phyloP scores from a whole-genome alignment of 2,888 invertebrate genomes.

The Epinotia nisella region DNA sequence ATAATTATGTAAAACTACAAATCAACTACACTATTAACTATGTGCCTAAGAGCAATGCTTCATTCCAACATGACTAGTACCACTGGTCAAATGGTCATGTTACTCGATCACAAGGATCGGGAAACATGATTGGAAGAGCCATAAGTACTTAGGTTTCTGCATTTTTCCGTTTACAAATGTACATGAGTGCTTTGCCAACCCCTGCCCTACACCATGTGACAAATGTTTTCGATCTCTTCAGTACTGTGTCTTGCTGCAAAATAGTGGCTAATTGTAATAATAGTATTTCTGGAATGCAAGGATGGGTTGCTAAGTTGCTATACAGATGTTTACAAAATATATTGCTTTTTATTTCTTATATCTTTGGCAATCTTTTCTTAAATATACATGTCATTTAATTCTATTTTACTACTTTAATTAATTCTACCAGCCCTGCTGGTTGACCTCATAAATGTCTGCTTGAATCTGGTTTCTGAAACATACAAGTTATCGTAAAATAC shows the following conservation, averaged over 20 bases:
- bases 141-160: not conserved
- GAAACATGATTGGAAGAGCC: not conserved
- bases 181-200: not conserved
- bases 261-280: slow-evolving; percentile 9
- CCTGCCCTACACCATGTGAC: not conserved
- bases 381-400: not conserved
- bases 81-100: slow-evolving; percentile 6
- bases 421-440: slow-evolving; percentile 56
- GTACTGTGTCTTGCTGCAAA: not conserved
- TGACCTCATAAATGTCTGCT: slow-evolving; percentile 71
- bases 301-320: too few relatives aligned
- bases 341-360: slow-evolving; percentile 40
- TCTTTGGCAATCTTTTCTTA: slow-evolving; percentile 29
- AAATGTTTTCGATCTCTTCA: not conserved
- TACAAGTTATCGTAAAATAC: not conserved
- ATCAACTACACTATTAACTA: slow-evolving; percentile 13
- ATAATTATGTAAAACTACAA: slow-evolving; percentile 23
- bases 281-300: slow-evolving; percentile 23
- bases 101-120: not conserved
- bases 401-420: slow-evolving; percentile 53
- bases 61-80: slow-evolving; percentile 9
- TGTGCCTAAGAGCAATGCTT: slow-evolving; percentile 30
- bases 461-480: slow-evolving; percentile 79
- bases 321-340: slow-evolving; percentile 43
- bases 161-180: too few relatives aligned